A percentile compares a stretch with the other conserved stretches of the same genome.
Conservation (phyloP, 1,140 invertebrate genomes). For the Polypedilum pembai region DNA sequence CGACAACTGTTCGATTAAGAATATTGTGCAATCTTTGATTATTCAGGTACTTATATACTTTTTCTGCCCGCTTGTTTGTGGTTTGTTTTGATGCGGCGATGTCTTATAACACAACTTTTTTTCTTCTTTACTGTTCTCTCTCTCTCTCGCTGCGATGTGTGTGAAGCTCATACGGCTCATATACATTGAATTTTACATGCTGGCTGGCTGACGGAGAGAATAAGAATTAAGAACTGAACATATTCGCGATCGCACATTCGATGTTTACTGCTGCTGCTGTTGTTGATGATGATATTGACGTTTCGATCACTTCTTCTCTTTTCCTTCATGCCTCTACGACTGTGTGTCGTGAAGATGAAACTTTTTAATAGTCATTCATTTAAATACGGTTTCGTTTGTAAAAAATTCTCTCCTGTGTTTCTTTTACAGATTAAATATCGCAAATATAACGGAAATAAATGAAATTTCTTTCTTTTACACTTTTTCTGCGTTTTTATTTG, state of each 20-base stretch:
- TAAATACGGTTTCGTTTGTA: too few species aligned
- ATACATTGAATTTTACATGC: neutral
- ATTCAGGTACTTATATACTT: slow-evolving; percentile 28
- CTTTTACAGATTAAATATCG: too few species aligned
- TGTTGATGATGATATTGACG: neutral
- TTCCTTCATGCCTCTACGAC: too few species aligned
- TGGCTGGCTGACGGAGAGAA: neutral
- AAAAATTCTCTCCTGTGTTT: too few species aligned
- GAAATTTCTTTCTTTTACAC: too few species aligned
- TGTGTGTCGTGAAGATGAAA: too few species aligned
- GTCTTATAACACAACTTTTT: neutral
- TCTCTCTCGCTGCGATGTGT: neutral
- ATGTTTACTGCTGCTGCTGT: neutral
- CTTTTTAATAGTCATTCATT: too few species aligned
- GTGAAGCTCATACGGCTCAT: neutral
- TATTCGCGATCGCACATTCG: neutral
- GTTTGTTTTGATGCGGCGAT: slow-evolving; percentile 12
- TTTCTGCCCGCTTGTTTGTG: slow-evolving; percentile 1
- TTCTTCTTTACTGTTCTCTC: slow-evolving; percentile 5
- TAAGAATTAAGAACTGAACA: too few species aligned
- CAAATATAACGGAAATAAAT: too few species aligned
- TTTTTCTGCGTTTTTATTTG: too few species aligned
- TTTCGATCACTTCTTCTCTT: neutral
- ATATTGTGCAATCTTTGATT: slow-evolving; percentile 28
- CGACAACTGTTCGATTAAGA: slow-evolving; percentile 28